Conservation (phyloP, 2,888 invertebrate genomes). For the Helobdella robusta region DNA sequence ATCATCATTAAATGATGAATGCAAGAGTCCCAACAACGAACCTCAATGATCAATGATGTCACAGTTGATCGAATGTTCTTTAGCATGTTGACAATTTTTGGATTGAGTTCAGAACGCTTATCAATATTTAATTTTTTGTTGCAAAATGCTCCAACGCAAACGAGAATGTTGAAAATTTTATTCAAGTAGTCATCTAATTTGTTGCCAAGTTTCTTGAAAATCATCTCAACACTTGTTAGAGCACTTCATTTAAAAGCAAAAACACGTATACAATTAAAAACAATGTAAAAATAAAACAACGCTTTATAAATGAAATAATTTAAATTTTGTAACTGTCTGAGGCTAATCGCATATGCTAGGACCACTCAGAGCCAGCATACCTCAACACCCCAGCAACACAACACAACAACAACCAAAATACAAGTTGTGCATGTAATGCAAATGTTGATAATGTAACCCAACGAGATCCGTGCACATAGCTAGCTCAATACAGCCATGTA, state of each 20-base stretch:
- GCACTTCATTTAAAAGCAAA: constrained; percentile 56
- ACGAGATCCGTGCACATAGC: too few relatives aligned
- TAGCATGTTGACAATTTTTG: constrained; percentile 5
- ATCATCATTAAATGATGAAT: not conserved
- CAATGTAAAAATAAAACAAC: not conserved
- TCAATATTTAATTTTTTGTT: constrained; percentile 48
- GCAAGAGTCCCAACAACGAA: constrained; percentile 29
- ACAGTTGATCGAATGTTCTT: constrained; percentile 14
- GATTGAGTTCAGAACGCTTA: constrained; percentile 41
- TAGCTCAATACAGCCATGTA: too few relatives aligned
- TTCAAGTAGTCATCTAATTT: constrained; percentile 61
- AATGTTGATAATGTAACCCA: too few relatives aligned
- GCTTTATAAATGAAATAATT: not conserved
- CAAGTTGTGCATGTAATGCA: too few relatives aligned
- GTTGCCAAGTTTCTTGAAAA: constrained; percentile 57
- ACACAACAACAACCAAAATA: constrained; percentile 62
- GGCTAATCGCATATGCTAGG: constrained; percentile 13
- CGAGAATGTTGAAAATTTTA: constrained; percentile 63
- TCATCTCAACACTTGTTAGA: constrained; percentile 49
- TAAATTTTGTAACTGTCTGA: constrained; percentile 7
- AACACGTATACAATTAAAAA: not conserved
- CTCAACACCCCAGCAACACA: constrained; percentile 47
- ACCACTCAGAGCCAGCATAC: not conserved
- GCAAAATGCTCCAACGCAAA: constrained; percentile 54
- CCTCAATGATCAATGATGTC: constrained; percentile 40